Evolutionary conservation across 2,113 vertebrate genomes (phyloP), one percentile per base, ranked within the genome.

Genomic region (Phylloscopus trochilus): DNA sequence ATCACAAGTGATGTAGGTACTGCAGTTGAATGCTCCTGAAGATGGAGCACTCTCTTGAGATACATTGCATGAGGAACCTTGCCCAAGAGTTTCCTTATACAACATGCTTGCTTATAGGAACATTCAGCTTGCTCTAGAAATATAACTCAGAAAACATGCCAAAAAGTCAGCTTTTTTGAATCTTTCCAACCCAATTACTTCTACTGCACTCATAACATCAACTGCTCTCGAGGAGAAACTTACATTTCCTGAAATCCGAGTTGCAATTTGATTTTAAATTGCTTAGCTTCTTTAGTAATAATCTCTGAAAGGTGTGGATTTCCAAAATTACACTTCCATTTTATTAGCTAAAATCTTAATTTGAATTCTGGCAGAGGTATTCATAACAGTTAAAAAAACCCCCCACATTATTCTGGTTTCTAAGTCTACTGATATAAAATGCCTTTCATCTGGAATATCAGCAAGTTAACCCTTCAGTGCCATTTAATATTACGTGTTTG

Each of bases 391-490:
- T 77, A 15, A 69, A 46, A 73, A 46, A 46, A 2, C 3, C 46
- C 4, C 49, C 27, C 30, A 62, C 44, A 18, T 58, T 91, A 51
- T 37, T 91, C 93, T 86, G 33, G 26, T 93, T 94, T 37, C 35
- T 69, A 74, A 79, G 23, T 81, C 84, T 94, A 64, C 76, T 79
- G 91, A 85, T 37, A 37, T 19, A 31, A 55, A 46, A 66, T 21
- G 26, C 73, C 56, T 62, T 89, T 51, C 90, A 64, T 91, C 80
- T 89, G 49, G 56, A 96, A 96, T 95, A 94, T 27, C 75, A 95
- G 76, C 80, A 70, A 52, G n/a, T 11, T 75, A n/a, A 72, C 35
- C 53, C 87, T 67, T 9, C 7, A 6, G 18, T 78, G 41, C 22
- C 44, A 58, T 67, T 92, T 66, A 53, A 37, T 92, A 49, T 59